Conservation (phyloP, 1,140 invertebrate genomes). For the Zaprionus africanus region DNA sequence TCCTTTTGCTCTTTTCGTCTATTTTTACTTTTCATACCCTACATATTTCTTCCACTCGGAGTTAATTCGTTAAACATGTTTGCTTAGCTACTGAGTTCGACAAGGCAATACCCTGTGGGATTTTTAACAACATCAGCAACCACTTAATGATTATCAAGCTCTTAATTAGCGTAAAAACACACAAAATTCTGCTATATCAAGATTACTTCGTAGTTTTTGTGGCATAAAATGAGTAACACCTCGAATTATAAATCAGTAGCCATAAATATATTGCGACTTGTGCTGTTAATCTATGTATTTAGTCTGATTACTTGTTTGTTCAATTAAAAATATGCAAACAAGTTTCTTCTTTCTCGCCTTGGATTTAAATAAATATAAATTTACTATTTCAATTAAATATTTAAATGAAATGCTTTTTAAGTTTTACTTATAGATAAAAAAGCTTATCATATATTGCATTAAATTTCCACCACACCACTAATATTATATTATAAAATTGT, state of each 20-base stretch:
- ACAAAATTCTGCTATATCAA: not conserved
- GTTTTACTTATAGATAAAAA: no score
- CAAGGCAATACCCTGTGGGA: not conserved
- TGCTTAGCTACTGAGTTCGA: not conserved
- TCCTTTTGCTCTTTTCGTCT: slow-evolving; percentile 5
- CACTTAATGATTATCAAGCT: not conserved
- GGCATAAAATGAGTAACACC: not conserved
- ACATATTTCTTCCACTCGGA: not conserved
- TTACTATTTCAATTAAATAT: no score
- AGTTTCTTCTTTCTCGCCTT: no score
- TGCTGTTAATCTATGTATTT: no score
- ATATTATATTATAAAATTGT: not conserved
- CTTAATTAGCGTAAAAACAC: not conserved
- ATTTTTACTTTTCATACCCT: slow-evolving; percentile 15
- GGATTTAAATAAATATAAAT: no score
- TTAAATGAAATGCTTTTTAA: no score
- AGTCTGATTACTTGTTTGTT: no score
- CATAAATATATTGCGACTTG: no score
- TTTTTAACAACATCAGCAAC: no score
- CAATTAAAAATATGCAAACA: no score
- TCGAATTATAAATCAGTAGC: not conserved
- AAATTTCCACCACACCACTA: no score
- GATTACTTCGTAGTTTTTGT: not conserved
- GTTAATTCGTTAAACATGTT: not conserved
- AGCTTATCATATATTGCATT: no score